Evolutionary conservation across 2,797 vertebrate species (phyloP), one percentile per base, ranked within the genome.

Genomic region (Arrhamphus sclerolepis): DNA sequence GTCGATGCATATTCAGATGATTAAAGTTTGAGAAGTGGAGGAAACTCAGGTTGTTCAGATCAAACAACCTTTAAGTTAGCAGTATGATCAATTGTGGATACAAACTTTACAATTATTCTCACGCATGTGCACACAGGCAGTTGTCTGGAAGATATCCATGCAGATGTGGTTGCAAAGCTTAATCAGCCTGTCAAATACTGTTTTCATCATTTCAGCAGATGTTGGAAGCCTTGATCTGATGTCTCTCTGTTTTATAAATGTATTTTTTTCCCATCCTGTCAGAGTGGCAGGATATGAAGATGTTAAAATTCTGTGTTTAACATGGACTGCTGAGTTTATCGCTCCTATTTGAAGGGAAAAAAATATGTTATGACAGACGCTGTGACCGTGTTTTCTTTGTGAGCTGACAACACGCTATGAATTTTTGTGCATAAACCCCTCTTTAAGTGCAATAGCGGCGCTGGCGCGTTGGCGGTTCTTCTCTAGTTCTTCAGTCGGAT

Each of bases 281-380:
- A 78, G 66, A 49, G 22, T 17, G 13, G 29, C 43, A 26, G 51
- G 58, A 69, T 72, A 81, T 75, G 46, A 77, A 72, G 80, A 82
- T 81, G 80, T 83, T 78, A 66, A 46, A 57, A 77, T 72, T 74
- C 61, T 29, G 53, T n/a, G 63, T 66, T 64, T 51, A 81, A 73
- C 70, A 81, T 69, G 69, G 65, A 53, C 71, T 79, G 62, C 56
- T 78, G 72, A 66, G 66, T 70, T 72, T 64, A 76, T 78, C 62
- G 69, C 55, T 66, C 40, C 46, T 47, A 62, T 66, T 70, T 54
- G 62, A 60, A 52, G 38, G 60, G 59, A 24, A 42, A 39, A 58
- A 52, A 20, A 53, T 18, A 38, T 38, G 68, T 65, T 58, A 51
- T 75, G 78, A 87, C 78, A 72, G 78, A 79, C 49, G 53, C 56